Evolutionary conservation across 2,797 vertebrate genomes (phyloP).

Genomic region (Enteromius unitaeniatus): DNA sequence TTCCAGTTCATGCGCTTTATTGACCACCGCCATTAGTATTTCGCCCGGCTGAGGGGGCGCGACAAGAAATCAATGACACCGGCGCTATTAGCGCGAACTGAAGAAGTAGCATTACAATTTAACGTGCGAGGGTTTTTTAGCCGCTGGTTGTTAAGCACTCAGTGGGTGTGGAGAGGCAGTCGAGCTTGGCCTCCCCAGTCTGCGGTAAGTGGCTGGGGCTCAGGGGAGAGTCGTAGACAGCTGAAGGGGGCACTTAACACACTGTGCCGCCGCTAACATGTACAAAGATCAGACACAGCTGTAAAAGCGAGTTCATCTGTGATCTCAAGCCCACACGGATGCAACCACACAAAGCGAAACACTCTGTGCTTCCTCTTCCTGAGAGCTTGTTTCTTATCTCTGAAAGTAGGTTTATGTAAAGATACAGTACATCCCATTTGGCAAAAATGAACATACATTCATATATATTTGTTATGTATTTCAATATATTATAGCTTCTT

Average conservation of each 20-base stretch:
- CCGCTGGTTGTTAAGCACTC: conserved; percentile 77
- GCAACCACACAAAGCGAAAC: not conserved
- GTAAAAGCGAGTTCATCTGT: conserved; percentile 12
- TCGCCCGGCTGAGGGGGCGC: conserved; percentile 72
- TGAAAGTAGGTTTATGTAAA: not conserved
- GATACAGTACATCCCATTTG: not conserved
- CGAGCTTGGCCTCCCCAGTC: conserved; percentile 70
- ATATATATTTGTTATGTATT: not conserved
- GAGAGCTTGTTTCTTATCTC: not conserved
- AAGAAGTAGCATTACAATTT: conserved; percentile 82
- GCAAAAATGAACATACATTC: not conserved
- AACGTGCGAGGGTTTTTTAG: conserved; percentile 68
- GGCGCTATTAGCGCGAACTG: conserved; percentile 74
- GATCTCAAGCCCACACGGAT: conserved; percentile 13
- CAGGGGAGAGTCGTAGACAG: conserved; percentile 61
- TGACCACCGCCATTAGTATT: conserved; percentile 83
- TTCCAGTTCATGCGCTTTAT: conserved; percentile 79
- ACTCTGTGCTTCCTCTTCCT: not conserved
- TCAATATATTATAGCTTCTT: not conserved
- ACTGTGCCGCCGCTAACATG: conserved; percentile 46
- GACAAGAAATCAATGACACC: conserved; percentile 83
- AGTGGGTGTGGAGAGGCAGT: conserved; percentile 64
- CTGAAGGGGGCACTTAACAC: conserved; percentile 69
- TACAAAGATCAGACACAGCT: conserved; percentile 35
- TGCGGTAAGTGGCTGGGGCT: conserved; percentile 60